Evolutionary conservation across 2,113 vertebrate genomes (phyloP).

Genomic region (Notarius quadriscutis): DNA sequence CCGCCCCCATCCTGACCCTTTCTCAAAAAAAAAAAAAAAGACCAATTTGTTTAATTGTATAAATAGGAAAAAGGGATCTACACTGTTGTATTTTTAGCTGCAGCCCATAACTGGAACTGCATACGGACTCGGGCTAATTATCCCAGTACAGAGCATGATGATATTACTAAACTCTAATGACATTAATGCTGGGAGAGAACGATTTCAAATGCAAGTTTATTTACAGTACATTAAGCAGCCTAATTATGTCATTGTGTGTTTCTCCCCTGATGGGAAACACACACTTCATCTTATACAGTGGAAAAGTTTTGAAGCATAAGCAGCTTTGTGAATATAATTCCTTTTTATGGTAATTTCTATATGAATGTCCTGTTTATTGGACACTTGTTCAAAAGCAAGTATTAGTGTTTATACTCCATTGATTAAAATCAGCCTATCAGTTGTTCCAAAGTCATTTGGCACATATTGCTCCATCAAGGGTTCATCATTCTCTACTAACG

Average conservation of each 20-base stretch:
- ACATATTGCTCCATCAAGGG: not conserved
- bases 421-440: not conserved
- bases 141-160: constrained; percentile 8
- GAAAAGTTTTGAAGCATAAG: not conserved
- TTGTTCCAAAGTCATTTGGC: not conserved
- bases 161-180: constrained; percentile 41
- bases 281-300: not conserved
- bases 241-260: constrained; percentile 29
- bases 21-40: not conserved
- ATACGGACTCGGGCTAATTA: constrained; percentile 24
- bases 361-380: not conserved
- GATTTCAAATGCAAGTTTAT: constrained; percentile 32
- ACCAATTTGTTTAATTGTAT: not conserved
- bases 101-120: constrained; percentile 17
- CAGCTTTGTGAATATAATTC: not conserved
- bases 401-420: not conserved
- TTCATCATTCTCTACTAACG: not conserved
- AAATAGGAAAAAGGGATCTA: not conserved
- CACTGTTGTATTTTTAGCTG: constrained; percentile 8
- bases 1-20: not conserved
- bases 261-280: constrained; percentile 3
- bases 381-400: not conserved
- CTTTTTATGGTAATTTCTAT: not conserved
- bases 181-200: constrained; percentile 25
- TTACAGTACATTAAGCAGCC: constrained; percentile 49